A percentile compares a stretch with the other conserved stretches of the same genome.
These are phyloP conservation scores for Tonatia bakeri DNA, from an alignment of 2,113 vertebrate species.

Conservation along the genomic window DNA sequence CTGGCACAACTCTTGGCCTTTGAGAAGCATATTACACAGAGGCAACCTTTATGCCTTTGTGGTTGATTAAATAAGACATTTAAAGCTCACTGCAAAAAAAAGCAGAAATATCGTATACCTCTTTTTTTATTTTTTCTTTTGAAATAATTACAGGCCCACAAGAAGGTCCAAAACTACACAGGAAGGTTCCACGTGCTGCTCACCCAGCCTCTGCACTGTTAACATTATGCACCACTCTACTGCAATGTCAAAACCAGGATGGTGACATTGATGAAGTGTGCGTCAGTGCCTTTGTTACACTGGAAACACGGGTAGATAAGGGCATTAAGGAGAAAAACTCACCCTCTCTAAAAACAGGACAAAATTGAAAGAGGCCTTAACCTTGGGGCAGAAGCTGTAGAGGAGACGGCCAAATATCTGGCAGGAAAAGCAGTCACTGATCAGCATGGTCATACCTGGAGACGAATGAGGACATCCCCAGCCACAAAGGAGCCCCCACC, in stretches of 20 bases:
- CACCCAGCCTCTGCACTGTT: not conserved
- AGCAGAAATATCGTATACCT: not conserved
- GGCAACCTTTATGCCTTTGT: not conserved
- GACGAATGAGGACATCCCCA: not conserved
- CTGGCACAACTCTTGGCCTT: not conserved
- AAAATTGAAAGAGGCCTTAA: not conserved
- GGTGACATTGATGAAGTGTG: not conserved
- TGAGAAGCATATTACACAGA: not conserved
- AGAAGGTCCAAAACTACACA: not conserved
- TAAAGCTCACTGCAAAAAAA: not conserved
- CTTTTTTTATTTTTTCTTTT: not conserved
- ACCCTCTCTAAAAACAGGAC: not conserved
- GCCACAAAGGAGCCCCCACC: fast-evolving
- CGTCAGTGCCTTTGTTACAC: too few species aligned
- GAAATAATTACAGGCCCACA: not conserved
- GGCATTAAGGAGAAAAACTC: not conserved
- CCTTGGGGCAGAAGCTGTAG: not conserved
- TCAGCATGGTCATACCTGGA: not conserved
- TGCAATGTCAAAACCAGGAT: not conserved
- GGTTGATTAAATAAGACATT: not conserved
- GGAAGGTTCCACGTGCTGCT: not conserved
- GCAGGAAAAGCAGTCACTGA: not conserved
- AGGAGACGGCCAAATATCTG: not conserved
- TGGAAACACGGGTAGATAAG: not conserved
- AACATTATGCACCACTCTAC: not conserved